phyloP scores from a whole-genome alignment of 2,113 vertebrate genomes.

The Apaloderma vittatum region DNA sequence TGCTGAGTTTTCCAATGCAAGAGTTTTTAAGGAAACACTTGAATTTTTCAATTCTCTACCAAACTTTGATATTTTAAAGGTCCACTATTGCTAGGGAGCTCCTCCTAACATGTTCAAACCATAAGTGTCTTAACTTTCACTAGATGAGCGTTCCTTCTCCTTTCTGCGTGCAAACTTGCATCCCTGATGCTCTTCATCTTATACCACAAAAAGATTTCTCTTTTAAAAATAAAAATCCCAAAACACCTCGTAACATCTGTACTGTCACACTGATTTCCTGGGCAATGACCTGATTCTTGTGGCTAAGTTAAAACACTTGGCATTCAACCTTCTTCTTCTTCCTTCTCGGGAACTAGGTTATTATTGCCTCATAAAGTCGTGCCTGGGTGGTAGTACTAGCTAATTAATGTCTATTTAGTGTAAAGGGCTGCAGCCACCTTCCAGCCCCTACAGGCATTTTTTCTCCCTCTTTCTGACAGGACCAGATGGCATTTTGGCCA shows the following conservation, averaged over 20 bases:
- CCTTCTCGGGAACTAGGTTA: background rate
- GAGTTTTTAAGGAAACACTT: background rate
- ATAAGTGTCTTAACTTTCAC: background rate
- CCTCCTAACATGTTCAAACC: background rate
- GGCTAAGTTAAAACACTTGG: background rate
- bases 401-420: constrained; percentile 40
- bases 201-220: background rate
- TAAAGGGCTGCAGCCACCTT: constrained; percentile 5
- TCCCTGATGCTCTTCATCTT: background rate
- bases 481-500: constrained; percentile 22
- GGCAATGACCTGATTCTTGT: background rate
- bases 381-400: background rate
- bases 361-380: constrained; percentile 7
- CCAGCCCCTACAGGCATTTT: background rate
- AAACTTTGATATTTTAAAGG: background rate
- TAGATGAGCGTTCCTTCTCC: background rate
- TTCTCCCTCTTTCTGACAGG: background rate
- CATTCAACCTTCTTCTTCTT: background rate
- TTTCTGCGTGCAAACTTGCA: background rate
- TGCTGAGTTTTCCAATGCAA: background rate
- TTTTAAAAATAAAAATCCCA: background rate
- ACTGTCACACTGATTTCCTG: background rate
- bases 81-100: background rate
- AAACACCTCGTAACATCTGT: background rate
- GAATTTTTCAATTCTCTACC: background rate